Conservation (phyloP, 2,797 vertebrate genomes). For the Garrulus glandarius region DNA sequence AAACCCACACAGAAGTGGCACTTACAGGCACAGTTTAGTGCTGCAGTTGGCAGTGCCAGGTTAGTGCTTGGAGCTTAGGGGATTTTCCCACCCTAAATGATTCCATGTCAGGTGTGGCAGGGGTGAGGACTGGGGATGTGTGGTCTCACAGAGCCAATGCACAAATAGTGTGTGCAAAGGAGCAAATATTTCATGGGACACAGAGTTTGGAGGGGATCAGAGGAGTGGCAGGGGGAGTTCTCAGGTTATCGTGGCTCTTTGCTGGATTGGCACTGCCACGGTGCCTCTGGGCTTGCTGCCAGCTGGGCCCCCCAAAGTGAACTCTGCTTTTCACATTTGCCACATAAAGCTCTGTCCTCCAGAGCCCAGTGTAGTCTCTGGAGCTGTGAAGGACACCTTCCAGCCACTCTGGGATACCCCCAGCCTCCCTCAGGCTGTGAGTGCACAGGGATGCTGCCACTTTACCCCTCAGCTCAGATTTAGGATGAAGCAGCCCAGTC, state of each 20-base stretch:
- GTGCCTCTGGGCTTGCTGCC: background rate
- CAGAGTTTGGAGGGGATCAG: background rate
- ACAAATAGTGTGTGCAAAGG: background rate
- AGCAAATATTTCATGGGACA: background rate
- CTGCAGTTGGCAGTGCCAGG: background rate
- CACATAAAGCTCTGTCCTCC: background rate
- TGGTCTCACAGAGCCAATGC: background rate
- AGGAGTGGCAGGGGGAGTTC: background rate
- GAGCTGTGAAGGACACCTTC: background rate
- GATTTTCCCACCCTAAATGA: background rate
- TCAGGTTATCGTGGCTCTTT: accelerated
- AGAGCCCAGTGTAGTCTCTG: background rate
- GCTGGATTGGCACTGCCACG: background rate
- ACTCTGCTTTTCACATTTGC: background rate
- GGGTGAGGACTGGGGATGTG: background rate
- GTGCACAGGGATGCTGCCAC: accelerated
- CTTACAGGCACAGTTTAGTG: background rate
- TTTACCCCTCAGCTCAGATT: background rate
- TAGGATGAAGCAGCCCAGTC: background rate
- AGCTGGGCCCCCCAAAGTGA: background rate
- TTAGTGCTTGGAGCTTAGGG: background rate
- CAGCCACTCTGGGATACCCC: background rate
- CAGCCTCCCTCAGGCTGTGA: background rate
- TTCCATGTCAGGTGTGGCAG: background rate
- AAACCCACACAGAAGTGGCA: background rate